Conservation (phyloP, 2,888 invertebrate species). For the Eumacrocentrus americanus region DNA sequence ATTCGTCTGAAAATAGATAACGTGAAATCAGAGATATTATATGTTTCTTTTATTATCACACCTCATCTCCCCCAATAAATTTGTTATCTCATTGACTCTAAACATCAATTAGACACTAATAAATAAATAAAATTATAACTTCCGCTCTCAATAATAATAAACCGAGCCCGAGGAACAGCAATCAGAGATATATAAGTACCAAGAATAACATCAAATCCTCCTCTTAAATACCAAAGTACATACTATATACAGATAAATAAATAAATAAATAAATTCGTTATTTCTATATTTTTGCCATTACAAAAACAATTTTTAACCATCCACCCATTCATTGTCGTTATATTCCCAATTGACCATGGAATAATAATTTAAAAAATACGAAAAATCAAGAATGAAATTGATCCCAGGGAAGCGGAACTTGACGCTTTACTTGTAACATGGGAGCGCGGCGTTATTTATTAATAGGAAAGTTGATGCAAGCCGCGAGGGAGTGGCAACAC, state of each 20-base stretch:
- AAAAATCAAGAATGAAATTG: slow-evolving; percentile 19
- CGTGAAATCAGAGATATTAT: too few relatives aligned
- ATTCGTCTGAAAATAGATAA: too few relatives aligned
- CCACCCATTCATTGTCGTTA: too few relatives aligned
- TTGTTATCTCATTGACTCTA: neutral
- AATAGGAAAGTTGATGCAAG: slow-evolving; percentile 52
- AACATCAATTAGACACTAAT: neutral
- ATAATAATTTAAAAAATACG: neutral
- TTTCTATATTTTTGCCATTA: too few relatives aligned
- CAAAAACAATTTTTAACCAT: too few relatives aligned
- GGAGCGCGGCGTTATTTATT: slow-evolving; percentile 53
- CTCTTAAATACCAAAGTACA: neutral
- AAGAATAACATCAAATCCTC: too few relatives aligned
- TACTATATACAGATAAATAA: slow-evolving; percentile 22
- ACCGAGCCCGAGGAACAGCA: too few relatives aligned
- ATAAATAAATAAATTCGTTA: slow-evolving; percentile 24
- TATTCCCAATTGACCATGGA: neutral
- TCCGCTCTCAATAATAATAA: too few relatives aligned
- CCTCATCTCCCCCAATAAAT: neutral
- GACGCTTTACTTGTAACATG: slow-evolving; percentile 45
- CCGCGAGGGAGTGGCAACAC: slow-evolving; percentile 32
- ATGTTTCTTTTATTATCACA: too few relatives aligned
- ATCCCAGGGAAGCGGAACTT: slow-evolving; percentile 33
- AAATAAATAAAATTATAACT: neutral
- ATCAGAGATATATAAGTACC: neutral